Evolutionary conservation across 2,113 vertebrate genomes (phyloP).

Genomic region (Smithornis capensis): DNA sequence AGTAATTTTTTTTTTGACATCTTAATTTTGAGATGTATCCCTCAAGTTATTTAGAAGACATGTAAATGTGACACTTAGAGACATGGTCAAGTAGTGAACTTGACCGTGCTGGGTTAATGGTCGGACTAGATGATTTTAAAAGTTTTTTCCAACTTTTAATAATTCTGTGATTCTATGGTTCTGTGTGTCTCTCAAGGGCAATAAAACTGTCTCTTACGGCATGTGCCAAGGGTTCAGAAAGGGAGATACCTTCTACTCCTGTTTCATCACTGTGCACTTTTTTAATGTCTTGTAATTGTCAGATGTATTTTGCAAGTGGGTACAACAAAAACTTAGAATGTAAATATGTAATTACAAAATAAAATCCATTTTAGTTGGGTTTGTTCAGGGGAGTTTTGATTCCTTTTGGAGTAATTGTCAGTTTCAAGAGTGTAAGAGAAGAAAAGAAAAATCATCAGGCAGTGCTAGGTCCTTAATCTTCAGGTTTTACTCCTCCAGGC

Average conservation of each 20-base stretch:
- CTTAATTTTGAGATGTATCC: neutral
- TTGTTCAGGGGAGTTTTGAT: neutral
- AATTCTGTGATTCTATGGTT: neutral
- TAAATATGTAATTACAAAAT: neutral
- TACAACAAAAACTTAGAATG: neutral
- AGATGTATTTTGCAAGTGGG: neutral
- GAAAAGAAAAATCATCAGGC: neutral
- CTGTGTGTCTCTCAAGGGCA: neutral
- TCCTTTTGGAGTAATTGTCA: neutral
- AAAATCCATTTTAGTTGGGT: neutral
- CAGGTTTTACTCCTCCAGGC: constrained; percentile 6
- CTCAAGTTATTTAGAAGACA: neutral
- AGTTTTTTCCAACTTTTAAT: neutral
- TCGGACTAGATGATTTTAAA: neutral
- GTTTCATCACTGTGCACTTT: neutral
- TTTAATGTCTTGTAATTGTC: neutral
- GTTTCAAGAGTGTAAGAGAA: neutral
- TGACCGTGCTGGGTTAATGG: neutral
- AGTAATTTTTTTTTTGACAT: neutral
- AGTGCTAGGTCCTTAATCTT: neutral
- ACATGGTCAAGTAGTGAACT: neutral
- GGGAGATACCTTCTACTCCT: neutral
- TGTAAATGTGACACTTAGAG: neutral
- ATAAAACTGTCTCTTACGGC: neutral
- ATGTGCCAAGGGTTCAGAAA: neutral